A percentile compares a stretch with the other conserved stretches of the same genome.
Conservation (phyloP, 2,888 invertebrate genomes). For the Drosophila prostipennis region DNA sequence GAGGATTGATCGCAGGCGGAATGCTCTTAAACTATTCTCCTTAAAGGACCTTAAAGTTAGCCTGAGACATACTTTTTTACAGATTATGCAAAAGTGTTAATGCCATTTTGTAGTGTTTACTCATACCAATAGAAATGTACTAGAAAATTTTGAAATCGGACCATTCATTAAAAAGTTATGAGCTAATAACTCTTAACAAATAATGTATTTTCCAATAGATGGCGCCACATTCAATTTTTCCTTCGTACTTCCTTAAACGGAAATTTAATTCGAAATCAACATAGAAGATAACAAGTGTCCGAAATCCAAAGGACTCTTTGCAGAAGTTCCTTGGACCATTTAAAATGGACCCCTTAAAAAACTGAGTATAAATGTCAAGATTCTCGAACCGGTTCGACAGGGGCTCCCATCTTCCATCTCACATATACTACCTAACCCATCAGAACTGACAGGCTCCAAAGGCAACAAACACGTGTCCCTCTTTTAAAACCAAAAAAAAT, state of each 20-base stretch:
- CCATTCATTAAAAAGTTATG: no score
- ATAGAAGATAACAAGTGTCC: neutral
- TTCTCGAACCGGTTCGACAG: slow-evolving; percentile 20
- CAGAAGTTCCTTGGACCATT: neutral
- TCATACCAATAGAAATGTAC: no score
- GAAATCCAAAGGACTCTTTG: neutral
- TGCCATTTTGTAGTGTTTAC: no score
- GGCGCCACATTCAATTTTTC: no score
- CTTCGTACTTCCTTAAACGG: no score
- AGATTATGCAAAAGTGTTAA: no score
- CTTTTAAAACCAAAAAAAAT: neutral
- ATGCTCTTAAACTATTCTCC: neutral
- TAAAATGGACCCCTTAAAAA: slow-evolving; percentile 1
- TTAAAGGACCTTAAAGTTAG: no score
- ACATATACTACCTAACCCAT: slow-evolving; percentile 4
- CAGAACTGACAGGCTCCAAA: slow-evolving; percentile 3
- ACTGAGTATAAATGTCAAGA: slow-evolving; percentile 10
- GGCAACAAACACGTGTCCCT: slow-evolving; percentile 30
- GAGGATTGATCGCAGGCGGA: neutral
- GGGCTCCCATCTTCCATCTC: slow-evolving; percentile 6
- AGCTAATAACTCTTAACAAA: no score
- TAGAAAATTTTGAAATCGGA: no score
- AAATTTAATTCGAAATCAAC: no score
- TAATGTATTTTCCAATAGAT: no score
- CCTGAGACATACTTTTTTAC: no score